Percentiles rank a stretch among this genome's conserved stretches.
Conservation (phyloP, 2,797 vertebrate genomes). For the Epinephelus awoara region DNA sequence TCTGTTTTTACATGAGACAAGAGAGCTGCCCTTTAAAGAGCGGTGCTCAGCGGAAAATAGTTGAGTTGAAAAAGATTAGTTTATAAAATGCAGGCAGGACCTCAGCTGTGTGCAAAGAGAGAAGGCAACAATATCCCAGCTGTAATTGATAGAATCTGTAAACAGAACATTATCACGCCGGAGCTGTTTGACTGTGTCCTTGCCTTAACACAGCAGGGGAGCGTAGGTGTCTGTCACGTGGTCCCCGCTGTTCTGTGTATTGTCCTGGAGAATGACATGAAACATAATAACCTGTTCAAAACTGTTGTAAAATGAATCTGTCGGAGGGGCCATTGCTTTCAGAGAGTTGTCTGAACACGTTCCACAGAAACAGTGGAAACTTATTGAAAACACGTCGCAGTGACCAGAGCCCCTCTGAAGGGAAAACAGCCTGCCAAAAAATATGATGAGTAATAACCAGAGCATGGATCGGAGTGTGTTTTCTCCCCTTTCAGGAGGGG, state of each 20-base stretch:
- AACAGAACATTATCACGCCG: not conserved
- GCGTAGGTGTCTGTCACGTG: not conserved
- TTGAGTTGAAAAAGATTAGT: conserved; percentile 18
- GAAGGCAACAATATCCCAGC: conserved; percentile 4
- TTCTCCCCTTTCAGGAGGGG: conserved; percentile 16
- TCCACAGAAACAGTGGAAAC: conserved; percentile 52
- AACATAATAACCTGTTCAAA: conserved; percentile 22
- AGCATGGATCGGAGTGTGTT: conserved; percentile 33
- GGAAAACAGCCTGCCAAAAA: conserved; percentile 44
- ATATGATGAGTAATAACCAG: conserved; percentile 54
- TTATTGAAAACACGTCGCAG: conserved; percentile 37
- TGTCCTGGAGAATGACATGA: not conserved
- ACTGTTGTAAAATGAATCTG: conserved; percentile 7
- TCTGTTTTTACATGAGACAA: not conserved
- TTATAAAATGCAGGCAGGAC: conserved; percentile 16
- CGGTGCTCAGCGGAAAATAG: conserved; percentile 4
- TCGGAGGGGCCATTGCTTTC: not conserved
- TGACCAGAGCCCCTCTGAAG: conserved; percentile 14
- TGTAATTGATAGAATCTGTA: conserved; percentile 15
- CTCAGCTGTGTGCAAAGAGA: conserved; percentile 29
- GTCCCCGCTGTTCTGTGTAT: not conserved
- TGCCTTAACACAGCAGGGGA: conserved; percentile 5
- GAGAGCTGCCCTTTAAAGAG: not conserved
- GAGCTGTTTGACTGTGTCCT: not conserved
- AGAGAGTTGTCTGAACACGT: conserved; percentile 18